phyloP scores from a whole-genome alignment of 2,888 invertebrate species.

The Xylophagus ater region DNA sequence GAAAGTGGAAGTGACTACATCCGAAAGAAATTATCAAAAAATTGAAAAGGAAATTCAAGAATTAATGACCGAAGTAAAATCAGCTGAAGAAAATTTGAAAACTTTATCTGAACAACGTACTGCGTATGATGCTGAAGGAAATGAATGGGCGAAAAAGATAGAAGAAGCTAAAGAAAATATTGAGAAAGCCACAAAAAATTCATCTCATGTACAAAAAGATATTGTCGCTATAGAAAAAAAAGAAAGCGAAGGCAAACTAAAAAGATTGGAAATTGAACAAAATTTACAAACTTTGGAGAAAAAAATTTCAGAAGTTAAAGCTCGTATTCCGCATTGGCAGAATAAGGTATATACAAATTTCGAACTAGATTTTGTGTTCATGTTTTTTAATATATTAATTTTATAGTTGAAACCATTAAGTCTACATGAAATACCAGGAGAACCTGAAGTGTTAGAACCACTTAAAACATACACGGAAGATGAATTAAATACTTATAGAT shows the following conservation, averaged over 20 bases:
- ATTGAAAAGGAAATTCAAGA: constrained; percentile 62
- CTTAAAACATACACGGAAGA: constrained; percentile 52
- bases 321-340: constrained; percentile 45
- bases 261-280: constrained; percentile 64
- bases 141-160: constrained; percentile 44
- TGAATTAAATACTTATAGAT: constrained; percentile 48
- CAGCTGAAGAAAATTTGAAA: constrained; percentile 54
- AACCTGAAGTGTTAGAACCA: constrained; percentile 39
- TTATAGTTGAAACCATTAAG: constrained; percentile 40
- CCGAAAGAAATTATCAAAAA: constrained; percentile 61
- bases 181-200: constrained; percentile 46
- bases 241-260: constrained; percentile 56
- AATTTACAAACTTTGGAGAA: constrained; percentile 51
- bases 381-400: neutral
- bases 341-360: constrained; percentile 33
- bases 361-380: neutral
- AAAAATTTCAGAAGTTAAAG: constrained; percentile 45
- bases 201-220: constrained; percentile 50
- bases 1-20: constrained; percentile 56
- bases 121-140: constrained; percentile 46
- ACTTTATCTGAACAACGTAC: constrained; percentile 46
- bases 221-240: constrained; percentile 48
- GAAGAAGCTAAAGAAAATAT: constrained; percentile 48
- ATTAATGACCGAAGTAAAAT: constrained; percentile 58
- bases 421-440: constrained; percentile 50